Base-by-base conservation (phyloP, 2,113 vertebrate genomes). In the Pluvianellus socialis region DNA sequence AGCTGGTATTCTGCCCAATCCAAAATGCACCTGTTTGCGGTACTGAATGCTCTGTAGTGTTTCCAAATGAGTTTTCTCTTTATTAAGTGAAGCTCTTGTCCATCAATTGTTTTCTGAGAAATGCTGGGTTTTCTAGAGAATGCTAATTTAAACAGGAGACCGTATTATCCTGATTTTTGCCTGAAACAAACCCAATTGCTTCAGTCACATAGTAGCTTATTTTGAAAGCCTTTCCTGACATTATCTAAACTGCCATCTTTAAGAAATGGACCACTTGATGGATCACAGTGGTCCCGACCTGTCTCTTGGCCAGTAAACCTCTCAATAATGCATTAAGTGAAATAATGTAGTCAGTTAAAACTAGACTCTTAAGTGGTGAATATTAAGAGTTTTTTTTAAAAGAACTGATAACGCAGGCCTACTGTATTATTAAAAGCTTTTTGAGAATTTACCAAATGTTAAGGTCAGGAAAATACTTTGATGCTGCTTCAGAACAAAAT, bases 11-110 rank as follows among this genome's bases (percentile, higher is more conserved):
- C 6, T 63, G 6, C 1, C 7, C 28, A 24, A 49, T 32, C 68
- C 22, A 27, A 33, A 71, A 53, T 13, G 38, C 0, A 0, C 40
- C 59, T 67, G 14, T 53, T 84, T 79, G 68, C 2, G 2, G 10
- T 67, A 26, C 14, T 81, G 35, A 40, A 53, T 9, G 0, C 17
- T 50, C 27, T 6, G 19, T 40, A 40, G 44, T 44, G 38, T 40
- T 86, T 74, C 38, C 26, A 65, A 6, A 32, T 49, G 18, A 71
- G 83, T 79, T 74, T 65, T 66, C 16, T 66, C 71, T 68, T 79
- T 58, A 58, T 74, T 32, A 47, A 42, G 26, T 3, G 3, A 56
- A 75, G 49, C 44, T 33, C 6, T 49, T 81, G 38, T 56, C 47
- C 42, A 14, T 71, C 4, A 1, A 1, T 45, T 44, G 8, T 63